Evolutionary conservation across 2,797 vertebrate species (phyloP).

Genomic region (Sebastolobus altivelis): DNA sequence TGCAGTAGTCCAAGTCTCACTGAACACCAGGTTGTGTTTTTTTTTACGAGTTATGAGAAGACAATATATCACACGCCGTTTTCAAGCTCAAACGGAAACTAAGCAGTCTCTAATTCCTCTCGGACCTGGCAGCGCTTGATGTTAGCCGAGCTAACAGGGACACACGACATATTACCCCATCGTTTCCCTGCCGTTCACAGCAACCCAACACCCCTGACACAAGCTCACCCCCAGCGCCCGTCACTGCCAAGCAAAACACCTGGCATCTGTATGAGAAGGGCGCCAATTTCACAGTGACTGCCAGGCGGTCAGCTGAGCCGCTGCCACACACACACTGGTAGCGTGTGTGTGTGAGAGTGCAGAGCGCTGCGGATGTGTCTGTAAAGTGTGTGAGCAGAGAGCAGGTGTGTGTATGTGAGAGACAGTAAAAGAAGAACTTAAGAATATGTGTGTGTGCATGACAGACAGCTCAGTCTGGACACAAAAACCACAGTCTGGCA

Average conservation of each 20-base stretch:
- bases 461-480: conserved; percentile 54
- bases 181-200: conserved; percentile 55
- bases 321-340: conserved; percentile 40
- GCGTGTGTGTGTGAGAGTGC: conserved; percentile 36
- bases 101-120: conserved; percentile 45
- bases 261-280: conserved; percentile 80
- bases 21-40: too few species aligned
- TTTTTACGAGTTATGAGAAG: not conserved
- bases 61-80: conserved; percentile 23
- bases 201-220: conserved; percentile 77
- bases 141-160: conserved; percentile 57
- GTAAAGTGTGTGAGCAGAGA: conserved; percentile 6
- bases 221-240: conserved; percentile 50
- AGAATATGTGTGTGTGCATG: conserved; percentile 8
- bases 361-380: conserved; percentile 20
- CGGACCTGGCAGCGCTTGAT: not conserved
- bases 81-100: conserved; percentile 36
- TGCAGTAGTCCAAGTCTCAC: fast-evolving
- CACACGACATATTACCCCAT: conserved; percentile 58
- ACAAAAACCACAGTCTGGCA: conserved; percentile 30
- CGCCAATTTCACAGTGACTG: conserved; percentile 68
- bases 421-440: conserved; percentile 31
- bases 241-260: conserved; percentile 83
- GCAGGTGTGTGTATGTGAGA: conserved; percentile 46
- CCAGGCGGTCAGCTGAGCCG: conserved; percentile 78